These are phyloP conservation scores for Erannis defoliaria DNA, from an alignment of 2,888 invertebrate genomes.

Conservation along the genomic window DNA sequence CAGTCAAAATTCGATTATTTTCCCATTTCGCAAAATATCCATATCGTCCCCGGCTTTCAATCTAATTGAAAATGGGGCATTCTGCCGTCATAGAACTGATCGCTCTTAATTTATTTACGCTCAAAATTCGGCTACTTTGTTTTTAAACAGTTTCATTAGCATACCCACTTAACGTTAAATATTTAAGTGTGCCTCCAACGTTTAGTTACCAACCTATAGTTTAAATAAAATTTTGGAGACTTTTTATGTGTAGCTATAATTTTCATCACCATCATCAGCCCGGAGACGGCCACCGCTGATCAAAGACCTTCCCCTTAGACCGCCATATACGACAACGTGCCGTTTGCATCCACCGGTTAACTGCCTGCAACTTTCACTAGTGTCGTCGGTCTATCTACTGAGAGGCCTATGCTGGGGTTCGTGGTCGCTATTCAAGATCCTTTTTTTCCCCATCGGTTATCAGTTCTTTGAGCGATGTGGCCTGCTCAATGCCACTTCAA, in stretches of 20 bases:
- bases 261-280: too few species aligned
- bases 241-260: neutral
- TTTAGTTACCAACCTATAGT: neutral
- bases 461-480: too few species aligned
- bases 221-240: neutral
- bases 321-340: too few species aligned
- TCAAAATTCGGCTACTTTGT: constrained; percentile 53
- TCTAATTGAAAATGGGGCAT: constrained; percentile 82
- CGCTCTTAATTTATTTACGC: constrained; percentile 73
- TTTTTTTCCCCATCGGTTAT: too few species aligned
- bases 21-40: constrained; percentile 86
- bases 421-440: too few species aligned
- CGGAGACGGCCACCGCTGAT: too few species aligned
- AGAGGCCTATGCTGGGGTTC: too few species aligned
- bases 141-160: constrained; percentile 50
- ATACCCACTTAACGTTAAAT: constrained; percentile 13
- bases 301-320: too few species aligned
- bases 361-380: too few species aligned
- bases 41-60: constrained; percentile 83
- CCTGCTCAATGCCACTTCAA: too few species aligned
- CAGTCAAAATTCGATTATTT: constrained; percentile 85
- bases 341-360: too few species aligned
- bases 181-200: neutral
- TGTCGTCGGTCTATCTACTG: too few species aligned
- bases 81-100: constrained; percentile 66